Conservation (phyloP, 37 sponge, comb jelly and placozoan species). For the Chondrosia reniformis region DNA sequence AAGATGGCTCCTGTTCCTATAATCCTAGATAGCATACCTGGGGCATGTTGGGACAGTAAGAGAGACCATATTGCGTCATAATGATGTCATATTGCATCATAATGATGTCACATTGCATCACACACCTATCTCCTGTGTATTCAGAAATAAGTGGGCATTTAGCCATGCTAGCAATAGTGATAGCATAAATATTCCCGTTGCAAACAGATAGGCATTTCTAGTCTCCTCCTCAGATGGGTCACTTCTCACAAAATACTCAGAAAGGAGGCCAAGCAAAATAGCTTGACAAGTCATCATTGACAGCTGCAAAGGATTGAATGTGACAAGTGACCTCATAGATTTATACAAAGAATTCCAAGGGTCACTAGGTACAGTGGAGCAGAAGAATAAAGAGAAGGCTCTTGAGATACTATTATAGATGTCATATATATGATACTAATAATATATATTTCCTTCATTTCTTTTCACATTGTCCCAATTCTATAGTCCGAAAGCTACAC, state of each 20-base stretch:
- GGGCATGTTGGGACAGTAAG: not conserved
- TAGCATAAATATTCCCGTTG: constrained; percentile 5
- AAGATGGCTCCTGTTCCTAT: constrained; percentile 60
- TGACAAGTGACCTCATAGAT: not conserved
- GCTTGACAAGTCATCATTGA: not conserved
- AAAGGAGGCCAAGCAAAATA: not conserved
- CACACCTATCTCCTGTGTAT: constrained; percentile 2
- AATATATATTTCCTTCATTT: no score
- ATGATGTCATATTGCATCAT: no score
- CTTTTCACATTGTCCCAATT: no score
- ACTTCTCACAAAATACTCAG: constrained; percentile 18
- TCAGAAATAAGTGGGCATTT: not conserved
- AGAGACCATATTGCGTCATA: no score
- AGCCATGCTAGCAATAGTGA: not conserved
- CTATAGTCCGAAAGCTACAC: not conserved
- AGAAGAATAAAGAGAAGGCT: no score
- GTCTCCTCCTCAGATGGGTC: not conserved
- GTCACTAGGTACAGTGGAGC: no score
- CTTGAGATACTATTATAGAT: no score
- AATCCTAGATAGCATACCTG: constrained; percentile 49
- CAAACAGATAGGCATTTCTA: constrained; percentile 25
- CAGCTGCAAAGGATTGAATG: not conserved
- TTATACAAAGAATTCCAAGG: not conserved
- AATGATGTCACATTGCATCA: no score
- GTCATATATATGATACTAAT: no score